Evolutionary conservation across 2,888 invertebrate species (phyloP).

Genomic region (Trichopria drosophilae): DNA sequence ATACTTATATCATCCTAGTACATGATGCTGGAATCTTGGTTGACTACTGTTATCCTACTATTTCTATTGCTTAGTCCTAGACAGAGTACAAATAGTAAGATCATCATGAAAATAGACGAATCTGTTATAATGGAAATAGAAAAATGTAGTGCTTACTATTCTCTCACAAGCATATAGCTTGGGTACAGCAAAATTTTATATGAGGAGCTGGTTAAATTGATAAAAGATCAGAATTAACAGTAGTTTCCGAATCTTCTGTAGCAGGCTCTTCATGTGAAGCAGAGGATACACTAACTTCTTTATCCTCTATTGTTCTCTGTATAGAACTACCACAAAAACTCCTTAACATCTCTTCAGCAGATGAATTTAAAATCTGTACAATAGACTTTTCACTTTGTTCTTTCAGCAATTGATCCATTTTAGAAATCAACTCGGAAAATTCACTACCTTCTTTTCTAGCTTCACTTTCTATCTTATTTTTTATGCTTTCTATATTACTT

Average conservation of each 20-base stretch:
- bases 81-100: slow-evolving; percentile 13
- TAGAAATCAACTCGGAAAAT: too few relatives aligned
- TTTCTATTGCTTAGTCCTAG: slow-evolving; percentile 15
- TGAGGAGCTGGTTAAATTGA: slow-evolving; percentile 9
- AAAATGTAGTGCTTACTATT: slow-evolving; percentile 12
- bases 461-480: too few relatives aligned
- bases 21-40: slow-evolving; percentile 16
- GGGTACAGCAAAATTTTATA: slow-evolving; percentile 14
- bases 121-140: slow-evolving; percentile 14
- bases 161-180: slow-evolving; percentile 8
- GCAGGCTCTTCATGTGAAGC: slow-evolving; percentile 9
- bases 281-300: slow-evolving; percentile 9
- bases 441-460: too few relatives aligned
- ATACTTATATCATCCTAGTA: slow-evolving; percentile 16
- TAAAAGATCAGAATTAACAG: slow-evolving; percentile 4
- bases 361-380: slow-evolving; percentile 12
- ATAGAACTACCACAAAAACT: slow-evolving; percentile 8
- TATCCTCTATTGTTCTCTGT: slow-evolving; percentile 2
- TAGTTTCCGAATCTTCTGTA: slow-evolving; percentile 10
- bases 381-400: slow-evolving; percentile 12
- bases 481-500: too few relatives aligned
- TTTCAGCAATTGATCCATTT: too few relatives aligned
- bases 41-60: slow-evolving; percentile 15
- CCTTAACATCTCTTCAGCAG: slow-evolving; percentile 10
- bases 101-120: slow-evolving; percentile 16